Conservation (phyloP, 2,113 vertebrate genomes). For the Setophaga kirtlandii region DNA sequence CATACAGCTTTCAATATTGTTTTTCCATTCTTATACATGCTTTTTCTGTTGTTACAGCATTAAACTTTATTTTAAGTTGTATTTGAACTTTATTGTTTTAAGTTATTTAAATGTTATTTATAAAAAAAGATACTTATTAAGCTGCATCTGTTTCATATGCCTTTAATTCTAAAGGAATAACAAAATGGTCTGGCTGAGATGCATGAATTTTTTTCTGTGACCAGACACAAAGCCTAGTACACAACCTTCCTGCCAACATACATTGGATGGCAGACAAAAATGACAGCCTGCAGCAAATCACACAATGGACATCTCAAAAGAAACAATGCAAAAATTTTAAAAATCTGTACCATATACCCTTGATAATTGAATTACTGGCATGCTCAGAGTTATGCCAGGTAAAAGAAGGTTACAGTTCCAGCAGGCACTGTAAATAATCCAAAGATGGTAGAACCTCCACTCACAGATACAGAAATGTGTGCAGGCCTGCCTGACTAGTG, state of each 20-base stretch:
- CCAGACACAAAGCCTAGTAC: slow-evolving; percentile 70
- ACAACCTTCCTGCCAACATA: slow-evolving; percentile 72
- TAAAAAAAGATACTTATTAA: slow-evolving; percentile 79
- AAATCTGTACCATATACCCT: slow-evolving; percentile 45
- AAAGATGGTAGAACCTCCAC: not conserved
- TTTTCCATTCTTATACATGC: slow-evolving; percentile 76
- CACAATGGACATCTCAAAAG: slow-evolving; percentile 58
- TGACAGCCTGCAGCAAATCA: slow-evolving; percentile 74
- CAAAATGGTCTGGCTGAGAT: slow-evolving; percentile 70
- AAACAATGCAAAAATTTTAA: slow-evolving; percentile 67
- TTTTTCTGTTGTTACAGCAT: slow-evolving; percentile 81
- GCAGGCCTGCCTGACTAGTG: not conserved
- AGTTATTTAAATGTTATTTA: slow-evolving; percentile 92
- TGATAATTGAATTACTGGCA: slow-evolving; percentile 24
- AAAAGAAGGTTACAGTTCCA: not conserved
- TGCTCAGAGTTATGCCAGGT: slow-evolving; percentile 45
- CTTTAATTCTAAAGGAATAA: slow-evolving; percentile 81
- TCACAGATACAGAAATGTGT: not conserved
- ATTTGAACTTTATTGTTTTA: slow-evolving; percentile 84
- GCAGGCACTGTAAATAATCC: not conserved
- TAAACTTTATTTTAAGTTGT: slow-evolving; percentile 82
- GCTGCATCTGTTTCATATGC: slow-evolving; percentile 82
- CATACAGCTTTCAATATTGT: slow-evolving; percentile 75
- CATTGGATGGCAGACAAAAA: slow-evolving; percentile 79
- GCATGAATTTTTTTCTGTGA: slow-evolving; percentile 38